These are phyloP conservation scores for Craterocephalus amniculus DNA, from an alignment of 2,797 vertebrate genomes.

Conservation along the genomic window DNA sequence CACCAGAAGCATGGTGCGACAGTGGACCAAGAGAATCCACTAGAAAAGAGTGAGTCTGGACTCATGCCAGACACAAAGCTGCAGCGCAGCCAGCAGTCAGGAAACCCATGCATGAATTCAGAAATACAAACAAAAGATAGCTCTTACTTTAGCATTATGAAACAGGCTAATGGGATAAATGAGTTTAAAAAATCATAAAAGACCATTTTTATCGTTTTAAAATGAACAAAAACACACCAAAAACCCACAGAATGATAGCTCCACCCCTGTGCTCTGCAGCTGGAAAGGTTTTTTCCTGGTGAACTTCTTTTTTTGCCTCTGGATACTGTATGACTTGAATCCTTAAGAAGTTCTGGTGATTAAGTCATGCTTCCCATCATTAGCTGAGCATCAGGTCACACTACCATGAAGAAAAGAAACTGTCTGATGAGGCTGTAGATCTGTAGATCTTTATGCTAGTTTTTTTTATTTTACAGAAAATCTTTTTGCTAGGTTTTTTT, in stretches of 20 bases:
- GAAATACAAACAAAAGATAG: background rate
- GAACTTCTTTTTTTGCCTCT: too few species aligned
- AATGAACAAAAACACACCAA: background rate
- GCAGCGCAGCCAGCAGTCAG: constrained; percentile 9
- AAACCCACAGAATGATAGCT: background rate
- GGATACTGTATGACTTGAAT: too few species aligned
- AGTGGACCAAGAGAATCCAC: constrained; percentile 26
- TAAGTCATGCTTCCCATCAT: too few species aligned
- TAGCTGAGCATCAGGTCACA: too few species aligned
- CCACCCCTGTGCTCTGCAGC: background rate
- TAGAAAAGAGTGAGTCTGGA: constrained; percentile 46
- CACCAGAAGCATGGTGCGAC: constrained; percentile 30
- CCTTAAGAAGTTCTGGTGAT: too few species aligned
- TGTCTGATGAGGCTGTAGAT: too few species aligned
- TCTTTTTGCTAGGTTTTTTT: too few species aligned
- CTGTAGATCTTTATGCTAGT: too few species aligned
- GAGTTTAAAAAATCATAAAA: too few species aligned
- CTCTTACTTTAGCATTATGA: background rate
- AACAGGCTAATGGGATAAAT: background rate
- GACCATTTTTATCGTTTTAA: background rate
- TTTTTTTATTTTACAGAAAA: too few species aligned
- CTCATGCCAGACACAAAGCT: constrained; percentile 7
- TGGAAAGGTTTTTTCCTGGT: background rate
- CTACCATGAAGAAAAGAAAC: too few species aligned
- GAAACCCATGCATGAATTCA: background rate